Evolutionary conservation across 2,888 invertebrate genomes (phyloP), one percentile per base, ranked within the genome.

Genomic region (Carabus problematicus): DNA sequence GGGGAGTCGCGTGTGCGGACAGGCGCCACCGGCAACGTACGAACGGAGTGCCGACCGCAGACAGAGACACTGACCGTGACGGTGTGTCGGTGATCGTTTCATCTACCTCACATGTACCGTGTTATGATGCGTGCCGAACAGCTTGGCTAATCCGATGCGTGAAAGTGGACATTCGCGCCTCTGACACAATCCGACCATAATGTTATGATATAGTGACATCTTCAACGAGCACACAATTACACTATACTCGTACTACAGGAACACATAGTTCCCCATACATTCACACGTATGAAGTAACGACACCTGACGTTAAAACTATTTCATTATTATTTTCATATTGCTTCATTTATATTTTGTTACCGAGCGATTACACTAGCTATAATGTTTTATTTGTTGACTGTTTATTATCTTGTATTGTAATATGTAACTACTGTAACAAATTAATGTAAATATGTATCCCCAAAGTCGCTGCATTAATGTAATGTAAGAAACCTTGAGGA

Each of bases 391-490:
- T 12, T 45, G 7, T 45, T 12, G 2, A 12, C n/a, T 45, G 11
- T 1, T 42, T 9, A 42, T 42, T 45, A 45, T 45, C 3, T 7
- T 6, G 2, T 45, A 45, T 12, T 29, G 6, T 29, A 6, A n/a
- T 6, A 29, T 29, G 39, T 47, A 39, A 43, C 39, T 52, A 45
- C 49, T 47, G 47, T 14, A 29, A 45, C 40, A 47, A 29, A 47
- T 29, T 47, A 39, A 47, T 40, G 39, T 61, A 29, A 43, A 60
- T 29, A 29, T 29, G n/a, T n/a, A n/a, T n/a, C n/a, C 60, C 43
- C 29, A 45, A 60, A 60, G 11, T 19, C 39, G 61, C 40, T 61
- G 61, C 49, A 61, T 61, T 61, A 45, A 61, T 19, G 29, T 29
- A 45, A 7, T 8, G 47, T 61, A 49, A 61, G 61, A 61, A 39